Evolutionary conservation across 1,140 invertebrate genomes (phyloP).

Genomic region (Acromyrmex heyeri): DNA sequence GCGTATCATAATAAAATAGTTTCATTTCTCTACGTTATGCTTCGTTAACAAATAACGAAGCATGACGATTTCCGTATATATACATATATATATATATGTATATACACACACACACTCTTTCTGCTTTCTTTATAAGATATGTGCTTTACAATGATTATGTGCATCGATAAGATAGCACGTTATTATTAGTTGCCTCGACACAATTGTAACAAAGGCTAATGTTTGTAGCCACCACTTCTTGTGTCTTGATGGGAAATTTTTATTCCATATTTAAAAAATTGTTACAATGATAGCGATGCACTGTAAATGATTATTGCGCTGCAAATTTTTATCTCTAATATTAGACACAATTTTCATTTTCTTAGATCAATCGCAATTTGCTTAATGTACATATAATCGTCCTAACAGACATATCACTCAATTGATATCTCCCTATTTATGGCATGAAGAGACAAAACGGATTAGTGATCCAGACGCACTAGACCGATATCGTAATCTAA

Average conservation of each 20-base stretch:
- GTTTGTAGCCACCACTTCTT: neutral
- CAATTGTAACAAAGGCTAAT: neutral
- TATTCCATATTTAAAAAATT: neutral
- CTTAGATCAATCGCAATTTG: neutral
- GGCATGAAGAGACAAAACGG: neutral
- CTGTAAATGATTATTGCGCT: neutral
- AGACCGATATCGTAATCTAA: conserved; percentile 7
- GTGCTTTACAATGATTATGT: neutral
- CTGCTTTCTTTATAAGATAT: neutral
- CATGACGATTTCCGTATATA: neutral
- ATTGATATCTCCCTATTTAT: neutral
- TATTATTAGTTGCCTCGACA: neutral
- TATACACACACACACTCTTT: neutral
- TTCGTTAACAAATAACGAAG: conserved; percentile 19
- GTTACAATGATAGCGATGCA: neutral
- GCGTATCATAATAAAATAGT: conserved; percentile 43
- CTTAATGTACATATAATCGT: neutral
- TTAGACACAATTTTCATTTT: neutral
- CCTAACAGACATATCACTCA: neutral
- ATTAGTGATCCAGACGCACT: conserved; percentile 23
- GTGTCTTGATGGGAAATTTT: neutral
- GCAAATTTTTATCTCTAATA: neutral
- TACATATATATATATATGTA: neutral
- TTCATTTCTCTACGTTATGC: conserved; percentile 7
- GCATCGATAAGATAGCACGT: neutral